Conservation (phyloP, 2,113 vertebrate genomes). For the Toxotes chatareus region DNA sequence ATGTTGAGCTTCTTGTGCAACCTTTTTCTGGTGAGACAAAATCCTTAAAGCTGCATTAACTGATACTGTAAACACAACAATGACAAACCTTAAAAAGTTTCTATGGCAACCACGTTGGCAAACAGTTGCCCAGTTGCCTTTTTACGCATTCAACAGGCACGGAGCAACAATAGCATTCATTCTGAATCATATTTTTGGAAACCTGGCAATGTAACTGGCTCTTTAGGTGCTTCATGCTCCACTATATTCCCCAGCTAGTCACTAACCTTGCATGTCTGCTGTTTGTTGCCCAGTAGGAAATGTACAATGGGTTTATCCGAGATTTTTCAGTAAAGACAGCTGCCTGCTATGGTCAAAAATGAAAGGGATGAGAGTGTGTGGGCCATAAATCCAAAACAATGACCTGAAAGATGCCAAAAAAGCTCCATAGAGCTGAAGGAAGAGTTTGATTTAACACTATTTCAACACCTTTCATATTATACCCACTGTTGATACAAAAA, state of each 20-base stretch:
- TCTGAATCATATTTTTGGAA: neutral
- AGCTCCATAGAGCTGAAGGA: too few species aligned
- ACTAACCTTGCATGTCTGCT: too few species aligned
- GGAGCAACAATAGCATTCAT: neutral
- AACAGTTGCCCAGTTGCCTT: too few species aligned
- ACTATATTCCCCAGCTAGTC: neutral
- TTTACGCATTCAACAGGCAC: neutral
- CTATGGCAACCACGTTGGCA: too few species aligned
- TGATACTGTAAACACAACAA: neutral
- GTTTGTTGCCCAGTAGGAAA: too few species aligned
- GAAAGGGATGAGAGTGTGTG: too few species aligned
- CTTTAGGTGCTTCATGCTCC: neutral
- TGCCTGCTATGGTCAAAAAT: too few species aligned
- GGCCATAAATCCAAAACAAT: too few species aligned
- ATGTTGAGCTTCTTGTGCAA: neutral
- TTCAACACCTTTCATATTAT: neutral
- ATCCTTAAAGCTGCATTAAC: neutral
- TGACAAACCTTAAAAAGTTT: neutral
- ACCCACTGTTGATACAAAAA: neutral
- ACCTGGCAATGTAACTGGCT: neutral
- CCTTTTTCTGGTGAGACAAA: neutral
- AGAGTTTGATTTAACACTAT: neutral
- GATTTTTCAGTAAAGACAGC: too few species aligned
- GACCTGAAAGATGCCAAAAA: too few species aligned
- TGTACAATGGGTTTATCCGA: too few species aligned